These are phyloP conservation scores for Cacoxenus indagator DNA, from an alignment of 2,888 invertebrate genomes.

Conservation along the genomic window DNA sequence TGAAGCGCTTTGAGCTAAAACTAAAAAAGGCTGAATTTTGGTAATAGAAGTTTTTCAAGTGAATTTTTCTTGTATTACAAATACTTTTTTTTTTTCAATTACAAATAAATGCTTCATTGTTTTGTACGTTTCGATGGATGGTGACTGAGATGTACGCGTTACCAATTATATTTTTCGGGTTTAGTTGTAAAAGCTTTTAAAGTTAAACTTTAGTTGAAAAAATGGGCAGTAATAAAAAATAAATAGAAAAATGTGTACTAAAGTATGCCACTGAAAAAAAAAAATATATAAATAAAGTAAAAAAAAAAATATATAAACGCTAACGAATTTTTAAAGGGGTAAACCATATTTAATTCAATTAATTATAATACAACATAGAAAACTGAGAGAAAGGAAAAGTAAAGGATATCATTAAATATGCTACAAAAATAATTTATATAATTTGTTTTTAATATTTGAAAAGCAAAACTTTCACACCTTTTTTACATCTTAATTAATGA, in stretches of 20 bases:
- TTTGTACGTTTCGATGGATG: background rate
- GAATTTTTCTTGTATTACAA: too few relatives aligned
- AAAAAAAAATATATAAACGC: background rate
- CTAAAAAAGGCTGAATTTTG: too few relatives aligned
- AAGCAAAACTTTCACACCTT: constrained; percentile 21
- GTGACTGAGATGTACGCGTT: background rate
- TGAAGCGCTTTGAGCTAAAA: too few relatives aligned
- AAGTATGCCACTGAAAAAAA: too few relatives aligned
- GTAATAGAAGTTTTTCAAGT: too few relatives aligned
- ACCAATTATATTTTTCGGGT: background rate
- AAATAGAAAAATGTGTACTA: background rate
- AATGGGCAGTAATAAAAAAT: constrained; percentile 21
- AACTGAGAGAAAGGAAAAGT: constrained; percentile 15
- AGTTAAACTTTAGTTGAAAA: constrained; percentile 26
- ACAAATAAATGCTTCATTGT: background rate
- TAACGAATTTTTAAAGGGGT: constrained; percentile 12
- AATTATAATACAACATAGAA: constrained; percentile 13
- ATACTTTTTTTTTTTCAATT: too few relatives aligned
- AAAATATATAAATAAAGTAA: background rate
- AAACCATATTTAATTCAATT: constrained; percentile 18
- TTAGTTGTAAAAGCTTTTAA: constrained; percentile 26
- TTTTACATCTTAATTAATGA: constrained; percentile 1
- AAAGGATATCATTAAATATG: constrained; percentile 7
- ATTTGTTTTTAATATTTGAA: constrained; percentile 35
- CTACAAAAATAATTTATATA: constrained; percentile 23